Conservation (phyloP, 1,140 invertebrate species). For the Zaprionus kolodkinae region DNA sequence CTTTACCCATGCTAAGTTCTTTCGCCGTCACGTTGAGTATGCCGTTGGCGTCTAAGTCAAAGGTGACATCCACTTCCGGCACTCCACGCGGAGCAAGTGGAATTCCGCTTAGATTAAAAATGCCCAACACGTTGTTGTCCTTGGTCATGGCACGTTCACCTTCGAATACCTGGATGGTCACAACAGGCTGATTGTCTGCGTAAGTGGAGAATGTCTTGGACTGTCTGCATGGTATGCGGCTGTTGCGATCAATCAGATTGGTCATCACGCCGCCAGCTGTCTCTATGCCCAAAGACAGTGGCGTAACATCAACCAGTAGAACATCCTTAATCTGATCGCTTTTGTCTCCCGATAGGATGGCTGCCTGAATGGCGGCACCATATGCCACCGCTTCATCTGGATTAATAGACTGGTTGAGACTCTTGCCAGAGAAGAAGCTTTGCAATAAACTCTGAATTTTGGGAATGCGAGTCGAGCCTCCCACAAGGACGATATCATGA, state of each 20-base stretch:
- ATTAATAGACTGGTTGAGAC: slow-evolving; percentile 89
- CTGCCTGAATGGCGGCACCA: slow-evolving; percentile 91
- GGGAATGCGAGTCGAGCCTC: slow-evolving; percentile 88
- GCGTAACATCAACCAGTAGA: slow-evolving; percentile 86
- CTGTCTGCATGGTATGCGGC: slow-evolving; percentile 87
- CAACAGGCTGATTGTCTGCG: slow-evolving; percentile 89
- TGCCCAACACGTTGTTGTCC: slow-evolving; percentile 91
- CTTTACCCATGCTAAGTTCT: slow-evolving; percentile 85
- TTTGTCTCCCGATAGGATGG: slow-evolving; percentile 88
- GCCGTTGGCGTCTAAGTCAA: slow-evolving; percentile 87
- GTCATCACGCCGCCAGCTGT: slow-evolving; percentile 87
- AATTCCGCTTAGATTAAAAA: slow-evolving; percentile 91
- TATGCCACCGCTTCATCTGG: slow-evolving; percentile 91
- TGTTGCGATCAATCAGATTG: slow-evolving; percentile 88
- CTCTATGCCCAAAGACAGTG: slow-evolving; percentile 87
- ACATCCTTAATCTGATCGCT: slow-evolving; percentile 90
- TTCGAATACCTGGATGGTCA: slow-evolving; percentile 88
- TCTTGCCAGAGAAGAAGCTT: slow-evolving; percentile 87
- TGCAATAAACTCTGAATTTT: slow-evolving; percentile 87
- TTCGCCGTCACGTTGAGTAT: slow-evolving; percentile 87
- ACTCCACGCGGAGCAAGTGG: slow-evolving; percentile 93
- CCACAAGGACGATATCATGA: slow-evolving; percentile 87
- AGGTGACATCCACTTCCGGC: slow-evolving; percentile 90
- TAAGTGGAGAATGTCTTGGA: slow-evolving; percentile 88
- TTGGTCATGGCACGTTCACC: slow-evolving; percentile 89